These are phyloP conservation scores for Grammomys surdaster DNA, from an alignment of 2,113 vertebrate genomes.

Conservation along the genomic window DNA sequence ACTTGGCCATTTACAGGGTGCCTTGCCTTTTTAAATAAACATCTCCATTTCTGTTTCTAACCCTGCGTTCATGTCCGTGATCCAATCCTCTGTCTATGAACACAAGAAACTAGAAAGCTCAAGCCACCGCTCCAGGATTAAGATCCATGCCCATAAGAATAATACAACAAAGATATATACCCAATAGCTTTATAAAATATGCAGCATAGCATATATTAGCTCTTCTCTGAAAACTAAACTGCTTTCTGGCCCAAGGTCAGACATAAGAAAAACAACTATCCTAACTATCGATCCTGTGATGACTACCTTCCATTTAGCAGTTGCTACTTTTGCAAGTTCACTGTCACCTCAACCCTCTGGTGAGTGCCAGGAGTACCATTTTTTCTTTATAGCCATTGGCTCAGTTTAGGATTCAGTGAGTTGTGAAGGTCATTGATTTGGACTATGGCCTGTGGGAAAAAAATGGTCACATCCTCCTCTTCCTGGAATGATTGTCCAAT, in stretches of 20 bases:
- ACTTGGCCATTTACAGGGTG: not conserved
- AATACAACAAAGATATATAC: not conserved
- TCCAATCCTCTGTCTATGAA: not conserved
- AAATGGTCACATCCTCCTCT: conserved; percentile 1
- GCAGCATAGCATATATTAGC: not conserved
- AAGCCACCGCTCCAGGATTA: not conserved
- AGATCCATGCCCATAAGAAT: too few relatives aligned
- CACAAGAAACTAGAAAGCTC: not conserved
- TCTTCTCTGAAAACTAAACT: not conserved
- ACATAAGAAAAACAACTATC: conserved; percentile 29
- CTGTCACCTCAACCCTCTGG: not conserved
- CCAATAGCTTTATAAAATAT: not conserved
- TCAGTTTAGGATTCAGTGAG: conserved; percentile 9
- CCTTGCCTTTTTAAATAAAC: not conserved
- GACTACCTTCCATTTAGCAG: not conserved
- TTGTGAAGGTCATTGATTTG: conserved; percentile 63
- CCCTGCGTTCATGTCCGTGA: not conserved
- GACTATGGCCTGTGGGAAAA: not conserved
- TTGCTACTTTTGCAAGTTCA: not conserved
- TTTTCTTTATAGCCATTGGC: conserved; percentile 14
- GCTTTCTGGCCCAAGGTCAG: not conserved
- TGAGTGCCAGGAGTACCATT: not conserved
- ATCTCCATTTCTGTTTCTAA: not conserved
- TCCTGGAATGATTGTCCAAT: not conserved
- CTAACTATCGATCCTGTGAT: not conserved